These are phyloP conservation scores for Heliothis subflexa DNA, from an alignment of 1,140 invertebrate species.

Conservation along the genomic window DNA sequence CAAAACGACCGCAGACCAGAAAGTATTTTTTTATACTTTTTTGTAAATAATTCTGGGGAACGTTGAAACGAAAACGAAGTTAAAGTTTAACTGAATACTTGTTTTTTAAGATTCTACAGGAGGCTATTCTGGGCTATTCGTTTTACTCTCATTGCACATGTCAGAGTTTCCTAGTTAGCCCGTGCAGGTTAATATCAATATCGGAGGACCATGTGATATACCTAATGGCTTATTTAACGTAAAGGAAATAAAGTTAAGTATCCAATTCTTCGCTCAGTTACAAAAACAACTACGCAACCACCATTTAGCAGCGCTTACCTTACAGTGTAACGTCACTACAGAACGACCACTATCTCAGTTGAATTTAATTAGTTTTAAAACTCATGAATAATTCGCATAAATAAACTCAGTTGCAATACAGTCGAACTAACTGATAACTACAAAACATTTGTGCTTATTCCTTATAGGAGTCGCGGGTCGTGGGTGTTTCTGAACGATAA, in stretches of 20 bases:
- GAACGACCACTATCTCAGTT: conserved; percentile 14
- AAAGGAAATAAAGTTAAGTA: background rate
- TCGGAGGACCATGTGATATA: too few relatives aligned
- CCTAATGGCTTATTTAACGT: too few relatives aligned
- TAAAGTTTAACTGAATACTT: too few relatives aligned
- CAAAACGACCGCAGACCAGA: conserved; percentile 23
- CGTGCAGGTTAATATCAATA: too few relatives aligned
- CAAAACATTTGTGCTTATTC: conserved; percentile 28
- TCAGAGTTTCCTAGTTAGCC: too few relatives aligned
- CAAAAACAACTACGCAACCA: background rate
- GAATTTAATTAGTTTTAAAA: conserved; percentile 43
- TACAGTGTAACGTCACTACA: background rate
- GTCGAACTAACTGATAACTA: conserved; percentile 11
- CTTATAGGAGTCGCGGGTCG: background rate
- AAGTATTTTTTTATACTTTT: conserved; percentile 24
- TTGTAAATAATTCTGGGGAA: conserved; percentile 25
- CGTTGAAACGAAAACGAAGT: too few relatives aligned
- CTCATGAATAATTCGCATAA: conserved; percentile 36
- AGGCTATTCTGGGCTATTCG: too few relatives aligned
- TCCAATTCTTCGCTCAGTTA: background rate
- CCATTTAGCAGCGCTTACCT: background rate
- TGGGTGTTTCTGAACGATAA: conserved; percentile 12
- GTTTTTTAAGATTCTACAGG: too few relatives aligned
- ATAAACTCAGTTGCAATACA: conserved; percentile 23
- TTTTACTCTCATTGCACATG: too few relatives aligned